Percentiles rank a stretch among this genome's conserved stretches.
These are phyloP conservation scores for Campoletis sonorensis DNA, from an alignment of 1,140 invertebrate genomes.

Conservation along the genomic window DNA sequence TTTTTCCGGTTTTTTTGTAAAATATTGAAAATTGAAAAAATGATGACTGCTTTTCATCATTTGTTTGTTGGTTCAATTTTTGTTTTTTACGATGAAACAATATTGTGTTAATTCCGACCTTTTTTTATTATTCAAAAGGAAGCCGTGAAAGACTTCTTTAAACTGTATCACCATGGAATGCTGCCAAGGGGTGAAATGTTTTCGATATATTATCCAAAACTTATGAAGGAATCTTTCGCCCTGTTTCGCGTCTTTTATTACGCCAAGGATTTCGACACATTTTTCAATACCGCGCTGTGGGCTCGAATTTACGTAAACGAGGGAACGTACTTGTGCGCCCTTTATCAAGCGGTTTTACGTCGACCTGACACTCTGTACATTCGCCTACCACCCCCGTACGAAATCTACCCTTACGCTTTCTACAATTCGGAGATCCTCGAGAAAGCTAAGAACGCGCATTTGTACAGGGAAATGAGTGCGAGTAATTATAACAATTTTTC, in stretches of 20 bases:
- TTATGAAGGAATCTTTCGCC: slow-evolving; percentile 76
- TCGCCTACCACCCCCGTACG: slow-evolving; percentile 80
- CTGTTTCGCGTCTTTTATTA: slow-evolving; percentile 79
- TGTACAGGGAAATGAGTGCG: slow-evolving; percentile 59
- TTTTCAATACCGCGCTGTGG: slow-evolving; percentile 80
- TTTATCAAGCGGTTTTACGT: slow-evolving; percentile 79
- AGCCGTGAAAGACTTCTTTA: slow-evolving; percentile 66
- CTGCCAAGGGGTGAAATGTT: slow-evolving; percentile 78
- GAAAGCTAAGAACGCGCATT: slow-evolving; percentile 63
- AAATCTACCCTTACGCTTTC: slow-evolving; percentile 81
- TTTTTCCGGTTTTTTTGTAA: too few species aligned
- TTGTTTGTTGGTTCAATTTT: too few species aligned
- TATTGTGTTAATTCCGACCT: too few species aligned
- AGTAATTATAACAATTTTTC: slow-evolving; percentile 20
- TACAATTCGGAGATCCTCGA: slow-evolving; percentile 72
- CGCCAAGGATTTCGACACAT: slow-evolving; percentile 81
- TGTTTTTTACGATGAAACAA: too few species aligned
- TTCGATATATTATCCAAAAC: slow-evolving; percentile 75
- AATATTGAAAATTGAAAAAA: too few species aligned
- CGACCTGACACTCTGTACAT: slow-evolving; percentile 79
- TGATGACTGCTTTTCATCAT: too few species aligned
- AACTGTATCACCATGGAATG: slow-evolving; percentile 68
- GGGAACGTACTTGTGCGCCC: slow-evolving; percentile 79
- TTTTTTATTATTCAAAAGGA: slow-evolving; percentile 53
- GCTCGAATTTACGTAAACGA: slow-evolving; percentile 80